Percentiles rank a stretch among this genome's conserved stretches.
Conservation (phyloP, 2,113 vertebrate species). For the Corydoras maculifer region DNA sequence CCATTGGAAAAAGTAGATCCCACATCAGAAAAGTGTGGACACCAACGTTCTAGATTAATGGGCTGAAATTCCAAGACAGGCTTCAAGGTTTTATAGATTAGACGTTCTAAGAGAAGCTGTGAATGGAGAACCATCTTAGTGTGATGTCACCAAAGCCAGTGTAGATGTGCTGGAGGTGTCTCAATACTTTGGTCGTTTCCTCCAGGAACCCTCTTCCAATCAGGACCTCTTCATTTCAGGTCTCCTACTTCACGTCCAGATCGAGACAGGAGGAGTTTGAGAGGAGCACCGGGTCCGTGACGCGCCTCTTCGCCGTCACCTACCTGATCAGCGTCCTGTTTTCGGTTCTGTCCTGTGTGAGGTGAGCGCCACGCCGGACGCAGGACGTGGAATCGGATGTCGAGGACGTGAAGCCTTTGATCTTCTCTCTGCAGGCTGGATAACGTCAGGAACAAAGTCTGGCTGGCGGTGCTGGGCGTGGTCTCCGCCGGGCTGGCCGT, state of each 20-base stretch:
- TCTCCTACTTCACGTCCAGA: constrained; percentile 69
- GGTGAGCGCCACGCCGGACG: constrained; percentile 55
- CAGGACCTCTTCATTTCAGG: constrained; percentile 48
- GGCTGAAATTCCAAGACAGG: too few relatives aligned
- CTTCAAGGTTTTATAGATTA: too few relatives aligned
- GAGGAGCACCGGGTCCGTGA: constrained; percentile 54
- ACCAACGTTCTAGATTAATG: too few relatives aligned
- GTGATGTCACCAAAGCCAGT: too few relatives aligned
- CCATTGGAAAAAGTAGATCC: too few relatives aligned
- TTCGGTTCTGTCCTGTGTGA: constrained; percentile 68
- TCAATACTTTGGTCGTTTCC: too few relatives aligned
- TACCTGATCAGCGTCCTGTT: constrained; percentile 70
- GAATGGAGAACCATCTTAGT: too few relatives aligned
- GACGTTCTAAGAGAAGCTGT: too few relatives aligned
- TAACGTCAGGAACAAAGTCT: constrained; percentile 63
- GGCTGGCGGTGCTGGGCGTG: constrained; percentile 64
- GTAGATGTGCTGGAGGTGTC: too few relatives aligned
- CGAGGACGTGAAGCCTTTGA: neutral
- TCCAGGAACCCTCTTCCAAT: too few relatives aligned
- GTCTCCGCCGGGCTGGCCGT: neutral
- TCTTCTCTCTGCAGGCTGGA: constrained; percentile 59
- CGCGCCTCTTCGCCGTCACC: constrained; percentile 67
- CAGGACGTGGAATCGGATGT: neutral
- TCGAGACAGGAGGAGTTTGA: constrained; percentile 76
- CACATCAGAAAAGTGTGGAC: too few relatives aligned